These are phyloP conservation scores for Platyscapa corneri DNA, from an alignment of 1,140 invertebrate genomes.

Conservation along the genomic window DNA sequence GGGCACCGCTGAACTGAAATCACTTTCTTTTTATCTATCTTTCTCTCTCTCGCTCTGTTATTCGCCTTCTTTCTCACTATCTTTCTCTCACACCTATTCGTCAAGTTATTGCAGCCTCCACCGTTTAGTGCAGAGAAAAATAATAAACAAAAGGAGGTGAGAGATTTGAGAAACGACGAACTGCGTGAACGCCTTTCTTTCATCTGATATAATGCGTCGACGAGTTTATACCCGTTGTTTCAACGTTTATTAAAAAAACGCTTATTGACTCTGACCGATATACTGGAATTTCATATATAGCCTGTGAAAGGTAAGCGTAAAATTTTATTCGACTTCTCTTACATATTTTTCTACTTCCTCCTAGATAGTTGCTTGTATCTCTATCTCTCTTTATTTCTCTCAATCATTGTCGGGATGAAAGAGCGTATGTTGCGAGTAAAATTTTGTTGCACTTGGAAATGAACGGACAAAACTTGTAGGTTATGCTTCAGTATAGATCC, in stretches of 20 bases:
- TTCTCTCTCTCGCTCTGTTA: not conserved
- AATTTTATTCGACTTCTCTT: not conserved
- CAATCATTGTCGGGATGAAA: not conserved
- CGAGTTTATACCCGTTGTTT: not conserved
- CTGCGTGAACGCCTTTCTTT: not conserved
- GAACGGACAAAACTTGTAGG: not conserved
- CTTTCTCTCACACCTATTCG: not conserved
- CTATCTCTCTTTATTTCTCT: not conserved
- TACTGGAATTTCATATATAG: not conserved
- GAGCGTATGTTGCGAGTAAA: not conserved
- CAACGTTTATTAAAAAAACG: not conserved
- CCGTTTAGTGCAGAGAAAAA: constrained; percentile 21
- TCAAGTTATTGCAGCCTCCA: constrained; percentile 7
- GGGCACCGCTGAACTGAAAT: constrained; percentile 22
- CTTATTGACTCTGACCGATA: not conserved
- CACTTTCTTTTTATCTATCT: not conserved
- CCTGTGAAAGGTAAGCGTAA: constrained; percentile 6
- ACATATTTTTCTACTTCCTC: not conserved
- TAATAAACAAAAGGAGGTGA: constrained; percentile 40
- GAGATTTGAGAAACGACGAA: constrained; percentile 8
- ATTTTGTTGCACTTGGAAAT: not conserved
- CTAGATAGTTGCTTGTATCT: not conserved
- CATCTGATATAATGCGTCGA: constrained; percentile 4
- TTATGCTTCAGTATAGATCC: constrained; percentile 7
- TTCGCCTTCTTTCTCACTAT: no score